Evolutionary conservation across 2,113 vertebrate species (phyloP), one percentile per base, ranked within the genome.

Genomic region (Carettochelys insculpta): DNA sequence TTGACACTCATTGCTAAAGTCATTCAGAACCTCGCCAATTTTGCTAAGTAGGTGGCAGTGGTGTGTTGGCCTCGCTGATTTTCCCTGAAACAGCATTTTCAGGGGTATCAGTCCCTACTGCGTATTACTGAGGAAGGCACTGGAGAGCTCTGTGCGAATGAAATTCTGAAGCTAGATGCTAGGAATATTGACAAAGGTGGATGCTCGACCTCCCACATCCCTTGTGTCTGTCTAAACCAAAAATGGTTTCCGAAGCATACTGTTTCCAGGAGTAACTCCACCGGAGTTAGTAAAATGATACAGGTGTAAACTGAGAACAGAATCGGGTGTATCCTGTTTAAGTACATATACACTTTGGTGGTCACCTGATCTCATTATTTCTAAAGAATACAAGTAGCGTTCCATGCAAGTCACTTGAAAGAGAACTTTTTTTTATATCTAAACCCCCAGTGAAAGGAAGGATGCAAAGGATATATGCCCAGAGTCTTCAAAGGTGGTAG

Each of bases 21-120:
- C 97, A 99, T 99, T 95, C 99, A 99, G 98, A 99, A 99, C 94
- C 98, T 99, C 38, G 99, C 99, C 96, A 99, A 99, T 96, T 99
- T 99, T 95, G 97, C 99, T 80, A 99, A 99, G 99, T 99, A 98
- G 53, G 99, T 98, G 86, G 25, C 88, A 43, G 68, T 68, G 31
- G 53, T 47, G 38, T 27, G 6, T 19, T 85, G 14, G 77, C 11
- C n/a, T n/a, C n/a, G n/a, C n/a, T n/a, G n/a, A n/a, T n/a, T n/a
- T n/a, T n/a, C n/a, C 41, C 48, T 78, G 13, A 51, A 53, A 11
- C 54, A 51, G 20, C 6, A 54, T 25, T 41, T 48, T 20, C 11
- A 3, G 56, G 82, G 50, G 5, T 80, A 25, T 61, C 11, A 77
- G 41, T 56, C 11, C 48, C 80, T n/a, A 4, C 45, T n/a, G 9